Conservation (phyloP, 2,113 vertebrate genomes). For the Ardeotis arabs region DNA sequence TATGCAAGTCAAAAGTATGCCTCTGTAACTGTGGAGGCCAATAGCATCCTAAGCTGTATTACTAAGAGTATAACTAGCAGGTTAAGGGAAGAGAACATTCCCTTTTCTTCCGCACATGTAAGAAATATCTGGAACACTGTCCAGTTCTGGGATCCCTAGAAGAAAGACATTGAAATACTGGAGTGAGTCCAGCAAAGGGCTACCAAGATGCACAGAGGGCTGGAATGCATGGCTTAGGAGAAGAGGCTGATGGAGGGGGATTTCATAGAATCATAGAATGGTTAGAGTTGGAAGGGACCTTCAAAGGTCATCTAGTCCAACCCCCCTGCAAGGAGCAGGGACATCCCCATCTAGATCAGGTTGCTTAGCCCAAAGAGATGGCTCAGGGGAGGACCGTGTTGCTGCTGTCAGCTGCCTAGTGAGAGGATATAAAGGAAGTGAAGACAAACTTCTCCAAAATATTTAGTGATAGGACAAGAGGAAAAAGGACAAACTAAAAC, state of each 20-base stretch:
- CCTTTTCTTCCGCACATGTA: background rate
- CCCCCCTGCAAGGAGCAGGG: no score
- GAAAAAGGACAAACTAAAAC: background rate
- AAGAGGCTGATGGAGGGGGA: background rate
- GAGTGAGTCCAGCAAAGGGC: background rate
- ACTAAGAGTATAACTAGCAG: background rate
- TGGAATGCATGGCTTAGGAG: background rate
- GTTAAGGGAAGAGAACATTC: background rate
- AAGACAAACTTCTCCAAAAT: background rate
- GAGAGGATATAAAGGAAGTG: background rate
- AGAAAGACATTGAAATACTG: background rate
- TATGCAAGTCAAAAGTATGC: background rate
- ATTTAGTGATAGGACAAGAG: background rate
- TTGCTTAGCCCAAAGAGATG: background rate
- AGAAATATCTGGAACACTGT: background rate
- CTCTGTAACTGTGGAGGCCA: background rate
- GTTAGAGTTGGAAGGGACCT: no score
- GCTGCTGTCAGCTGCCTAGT: background rate
- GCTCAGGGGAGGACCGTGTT: background rate
- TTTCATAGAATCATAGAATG: background rate
- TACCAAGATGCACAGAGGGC: background rate
- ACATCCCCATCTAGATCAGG: no score
- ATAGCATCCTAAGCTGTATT: background rate
- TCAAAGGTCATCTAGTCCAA: no score
- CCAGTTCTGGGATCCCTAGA: background rate